Base-by-base conservation (phyloP, 2,888 invertebrate genomes). In the Phyllotreta striolata region DNA sequence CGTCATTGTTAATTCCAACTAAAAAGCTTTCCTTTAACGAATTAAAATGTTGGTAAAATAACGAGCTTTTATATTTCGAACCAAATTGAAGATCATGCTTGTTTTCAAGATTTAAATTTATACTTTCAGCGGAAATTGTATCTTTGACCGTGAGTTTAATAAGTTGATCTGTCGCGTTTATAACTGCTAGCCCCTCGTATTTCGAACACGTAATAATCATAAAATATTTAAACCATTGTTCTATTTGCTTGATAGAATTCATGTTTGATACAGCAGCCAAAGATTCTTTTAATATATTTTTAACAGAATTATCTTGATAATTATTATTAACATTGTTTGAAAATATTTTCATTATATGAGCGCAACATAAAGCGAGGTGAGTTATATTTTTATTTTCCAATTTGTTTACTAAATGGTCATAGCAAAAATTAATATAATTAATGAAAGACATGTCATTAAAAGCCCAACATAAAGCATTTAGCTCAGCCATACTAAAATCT, bases 321-420 rank as follows among this genome's bases (percentile, higher is more conserved):
- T 58, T 46, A 24, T 49, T 49, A 58, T 58, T 58, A 4, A 58
- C n/a, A 3, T 51, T 10, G 5, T 34, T 34, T 3, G 49, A 49
- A 13, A 59, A 52, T 51, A 59, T 37, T 37, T 59, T 59, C n/a
- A n/a, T n/a, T n/a, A n/a, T 24, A 35, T 59, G 59, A 7, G 59
- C 59, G 52, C 59, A 52, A 52, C 59, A 59, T 35, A 59, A 51
- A n/a, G 59, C 51, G 34, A 59, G 41, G 35, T 59, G 59, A 12
- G 40, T 51, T 5, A 59, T 41, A 59, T 59, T 12, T 6, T 59
- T 37, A 9, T 12, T 49, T 34, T 44, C 44, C 6, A 24, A 24
- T 3, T 24, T 24, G 34, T 41, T 37, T 49, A 39, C 58, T 9
- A 58, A 49, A 40, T 35, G n/a, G 8, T 59, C 47, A 41, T 59